phyloP scores from a whole-genome alignment of 2,797 vertebrate species.

The Eulemur coronatus region DNA sequence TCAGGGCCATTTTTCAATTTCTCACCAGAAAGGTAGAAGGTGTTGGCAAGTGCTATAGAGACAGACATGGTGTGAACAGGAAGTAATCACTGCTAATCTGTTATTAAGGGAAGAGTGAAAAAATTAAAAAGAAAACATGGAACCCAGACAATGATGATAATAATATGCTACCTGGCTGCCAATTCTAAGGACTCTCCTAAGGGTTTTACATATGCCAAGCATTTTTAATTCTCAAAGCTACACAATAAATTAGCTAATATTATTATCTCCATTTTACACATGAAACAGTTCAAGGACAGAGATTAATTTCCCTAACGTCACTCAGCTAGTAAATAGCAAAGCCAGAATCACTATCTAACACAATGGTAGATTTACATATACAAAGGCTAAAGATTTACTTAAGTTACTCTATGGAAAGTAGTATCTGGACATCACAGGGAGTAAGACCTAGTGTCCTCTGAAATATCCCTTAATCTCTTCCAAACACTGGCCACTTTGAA shows the following conservation, averaged over 20 bases:
- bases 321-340: background rate
- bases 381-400: background rate
- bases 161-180: background rate
- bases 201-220: background rate
- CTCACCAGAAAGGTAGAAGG: background rate
- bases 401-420: background rate
- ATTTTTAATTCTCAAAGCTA: background rate
- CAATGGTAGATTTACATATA: background rate
- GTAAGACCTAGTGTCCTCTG: background rate
- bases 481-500: background rate
- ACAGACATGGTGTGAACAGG: background rate
- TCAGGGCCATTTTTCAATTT: background rate
- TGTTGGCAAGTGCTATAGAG: background rate
- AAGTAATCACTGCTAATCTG: background rate
- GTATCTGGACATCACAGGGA: background rate
- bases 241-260: background rate
- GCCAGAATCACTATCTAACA: background rate
- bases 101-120: background rate
- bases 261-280: background rate
- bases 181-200: background rate
- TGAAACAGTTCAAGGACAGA: background rate
- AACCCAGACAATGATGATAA: background rate
- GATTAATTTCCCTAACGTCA: background rate
- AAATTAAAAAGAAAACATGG: background rate
- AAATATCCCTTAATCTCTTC: background rate